A percentile compares a stretch with the other conserved stretches of the same genome.
These are phyloP conservation scores for Catagonus wagneri DNA, from an alignment of 2,113 vertebrate species.

Conservation along the genomic window DNA sequence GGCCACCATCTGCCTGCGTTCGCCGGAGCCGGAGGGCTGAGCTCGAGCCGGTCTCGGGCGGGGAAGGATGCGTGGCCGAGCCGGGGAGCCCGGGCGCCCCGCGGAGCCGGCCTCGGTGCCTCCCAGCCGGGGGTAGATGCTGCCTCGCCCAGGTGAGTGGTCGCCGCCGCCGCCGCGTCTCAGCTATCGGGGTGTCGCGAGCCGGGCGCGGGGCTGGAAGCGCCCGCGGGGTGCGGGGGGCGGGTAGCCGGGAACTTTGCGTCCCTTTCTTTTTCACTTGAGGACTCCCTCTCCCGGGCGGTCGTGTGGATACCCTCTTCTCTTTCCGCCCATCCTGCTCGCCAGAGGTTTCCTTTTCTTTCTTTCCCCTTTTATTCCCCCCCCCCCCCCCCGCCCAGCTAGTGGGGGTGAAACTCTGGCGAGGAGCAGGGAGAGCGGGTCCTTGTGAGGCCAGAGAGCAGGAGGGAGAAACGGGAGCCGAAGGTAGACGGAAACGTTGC, in stretches of 20 bases:
- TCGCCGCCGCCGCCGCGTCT: background rate
- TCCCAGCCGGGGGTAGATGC: conserved; percentile 86
- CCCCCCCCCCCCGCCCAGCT: too few relatives aligned
- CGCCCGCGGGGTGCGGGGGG: background rate
- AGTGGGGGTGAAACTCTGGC: conserved; percentile 55
- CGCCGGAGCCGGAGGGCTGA: conserved; percentile 80
- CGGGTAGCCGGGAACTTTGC: conserved; percentile 77
- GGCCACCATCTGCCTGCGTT: conserved; percentile 85
- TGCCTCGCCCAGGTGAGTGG: conserved; percentile 88
- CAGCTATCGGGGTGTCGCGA: background rate
- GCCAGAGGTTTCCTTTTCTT: conserved; percentile 31
- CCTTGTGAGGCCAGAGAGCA: background rate
- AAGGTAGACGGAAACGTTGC: conserved; percentile 16
- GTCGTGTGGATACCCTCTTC: background rate
- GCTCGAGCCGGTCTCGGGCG: conserved; percentile 51
- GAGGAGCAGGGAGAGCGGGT: background rate
- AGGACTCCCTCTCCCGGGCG: conserved; percentile 34
- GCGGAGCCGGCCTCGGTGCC: conserved; percentile 79
- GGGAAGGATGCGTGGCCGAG: conserved; percentile 86
- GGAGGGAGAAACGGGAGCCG: background rate
- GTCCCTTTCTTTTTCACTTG: conserved; percentile 52
- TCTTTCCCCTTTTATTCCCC: background rate
- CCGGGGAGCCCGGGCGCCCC: conserved; percentile 81
- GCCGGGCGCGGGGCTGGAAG: background rate
- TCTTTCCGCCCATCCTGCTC: background rate